A percentile compares a stretch with the other conserved stretches of the same genome.
Conservation (phyloP, 2,113 vertebrate species). For the Ia io region DNA sequence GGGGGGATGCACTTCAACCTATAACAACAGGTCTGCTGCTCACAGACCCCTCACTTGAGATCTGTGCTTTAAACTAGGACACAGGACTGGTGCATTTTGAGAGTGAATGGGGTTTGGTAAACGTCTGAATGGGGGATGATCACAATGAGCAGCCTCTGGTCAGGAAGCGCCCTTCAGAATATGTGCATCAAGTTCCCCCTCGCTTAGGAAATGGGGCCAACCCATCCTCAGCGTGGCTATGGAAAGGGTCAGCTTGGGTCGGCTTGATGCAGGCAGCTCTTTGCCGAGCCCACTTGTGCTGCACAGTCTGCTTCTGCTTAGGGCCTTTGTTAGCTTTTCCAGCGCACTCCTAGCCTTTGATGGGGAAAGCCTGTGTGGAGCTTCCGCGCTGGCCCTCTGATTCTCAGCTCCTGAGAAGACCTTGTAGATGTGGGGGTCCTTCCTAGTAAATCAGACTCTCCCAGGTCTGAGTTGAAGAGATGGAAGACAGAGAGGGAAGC, state of each 20-base stretch:
- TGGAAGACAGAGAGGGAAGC: not conserved
- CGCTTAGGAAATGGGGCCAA: not conserved
- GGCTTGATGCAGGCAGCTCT: not conserved
- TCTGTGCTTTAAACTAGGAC: not conserved
- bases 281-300: accelerated
- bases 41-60: not conserved
- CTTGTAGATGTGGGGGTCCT: not conserved
- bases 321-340: not conserved
- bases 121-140: not conserved
- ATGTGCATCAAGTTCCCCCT: not conserved
- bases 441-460: not conserved
- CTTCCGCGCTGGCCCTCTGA: not conserved
- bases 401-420: not conserved
- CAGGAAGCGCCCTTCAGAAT: no score
- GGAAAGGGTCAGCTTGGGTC: not conserved
- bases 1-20: not conserved
- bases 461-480: not conserved
- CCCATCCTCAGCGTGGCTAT: not conserved
- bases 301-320: not conserved
- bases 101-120: not conserved
- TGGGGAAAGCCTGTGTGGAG: not conserved
- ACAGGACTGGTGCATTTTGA: not conserved
- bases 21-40: not conserved
- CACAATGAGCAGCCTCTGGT: not conserved
- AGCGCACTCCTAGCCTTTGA: not conserved